These are phyloP conservation scores for Albula glossodonta DNA, from an alignment of 2,113 vertebrate genomes.

Conservation along the genomic window DNA sequence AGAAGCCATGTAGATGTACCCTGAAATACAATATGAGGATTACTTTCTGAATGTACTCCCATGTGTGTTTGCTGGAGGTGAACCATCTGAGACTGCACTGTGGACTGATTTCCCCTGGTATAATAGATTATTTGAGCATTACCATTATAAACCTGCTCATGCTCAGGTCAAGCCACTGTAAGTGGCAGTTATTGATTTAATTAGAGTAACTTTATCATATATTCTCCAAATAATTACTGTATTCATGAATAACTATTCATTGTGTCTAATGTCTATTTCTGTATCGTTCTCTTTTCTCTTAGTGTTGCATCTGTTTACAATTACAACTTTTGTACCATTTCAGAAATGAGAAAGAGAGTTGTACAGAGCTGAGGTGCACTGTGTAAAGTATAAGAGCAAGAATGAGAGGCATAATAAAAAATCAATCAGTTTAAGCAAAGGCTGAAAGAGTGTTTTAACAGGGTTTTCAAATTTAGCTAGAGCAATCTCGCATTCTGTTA, in stretches of 20 bases:
- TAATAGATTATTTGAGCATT: neutral
- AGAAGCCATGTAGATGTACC: neutral
- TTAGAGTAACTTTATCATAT: neutral
- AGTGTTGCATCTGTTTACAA: no score
- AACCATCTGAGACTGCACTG: neutral
- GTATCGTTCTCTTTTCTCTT: no score
- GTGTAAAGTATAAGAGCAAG: neutral
- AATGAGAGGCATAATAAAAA: neutral
- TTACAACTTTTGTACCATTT: neutral
- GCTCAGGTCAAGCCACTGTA: neutral
- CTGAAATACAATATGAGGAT: neutral
- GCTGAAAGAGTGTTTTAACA: slow-evolving; percentile 9
- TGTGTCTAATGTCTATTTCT: no score
- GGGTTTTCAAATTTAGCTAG: slow-evolving; percentile 10
- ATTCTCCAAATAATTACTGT: neutral
- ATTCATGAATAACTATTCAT: neutral
- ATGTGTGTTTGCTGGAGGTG: neutral
- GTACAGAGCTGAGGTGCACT: neutral
- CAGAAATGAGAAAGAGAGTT: neutral
- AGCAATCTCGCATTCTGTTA: slow-evolving; percentile 20
- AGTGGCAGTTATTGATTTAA: neutral
- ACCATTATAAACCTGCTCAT: neutral
- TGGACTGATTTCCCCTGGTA: neutral
- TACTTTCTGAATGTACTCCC: neutral
- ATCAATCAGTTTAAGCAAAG: neutral